Evolutionary conservation across 2,797 vertebrate species (phyloP).

Genomic region (Carapus acus): DNA sequence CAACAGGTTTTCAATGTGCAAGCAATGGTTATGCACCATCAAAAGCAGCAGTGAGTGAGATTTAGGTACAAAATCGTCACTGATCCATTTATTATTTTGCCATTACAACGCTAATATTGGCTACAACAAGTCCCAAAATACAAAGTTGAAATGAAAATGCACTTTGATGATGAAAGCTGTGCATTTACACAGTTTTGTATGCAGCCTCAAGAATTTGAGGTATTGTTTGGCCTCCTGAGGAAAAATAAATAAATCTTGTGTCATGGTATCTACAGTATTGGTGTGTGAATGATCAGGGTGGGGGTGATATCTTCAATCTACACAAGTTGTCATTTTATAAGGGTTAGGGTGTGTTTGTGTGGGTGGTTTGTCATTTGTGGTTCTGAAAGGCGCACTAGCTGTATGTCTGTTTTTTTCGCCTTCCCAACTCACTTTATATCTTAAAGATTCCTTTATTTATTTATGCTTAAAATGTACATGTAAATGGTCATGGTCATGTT

Average conservation of each 20-base stretch:
- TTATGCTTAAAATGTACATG: slow-evolving; percentile 68
- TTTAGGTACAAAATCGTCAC: not conserved
- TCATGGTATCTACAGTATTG: not conserved
- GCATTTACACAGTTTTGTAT: slow-evolving; percentile 43
- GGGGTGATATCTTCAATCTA: slow-evolving; percentile 9
- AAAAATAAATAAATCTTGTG: not conserved
- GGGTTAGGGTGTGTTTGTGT: slow-evolving; percentile 9
- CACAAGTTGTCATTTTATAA: slow-evolving; percentile 14
- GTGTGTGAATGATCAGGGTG: slow-evolving; percentile 18
- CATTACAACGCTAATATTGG: slow-evolving; percentile 12
- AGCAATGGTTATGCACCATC: not conserved
- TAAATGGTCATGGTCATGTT: slow-evolving; percentile 41
- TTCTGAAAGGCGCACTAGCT: slow-evolving; percentile 51
- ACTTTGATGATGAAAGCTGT: slow-evolving; percentile 54
- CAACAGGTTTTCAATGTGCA: too few relatives aligned
- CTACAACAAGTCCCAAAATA: slow-evolving; percentile 8
- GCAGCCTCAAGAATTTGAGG: slow-evolving; percentile 24
- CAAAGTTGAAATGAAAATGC: slow-evolving; percentile 30
- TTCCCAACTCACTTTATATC: not conserved
- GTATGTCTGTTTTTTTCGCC: slow-evolving; percentile 28
- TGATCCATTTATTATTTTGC: slow-evolving; percentile 1
- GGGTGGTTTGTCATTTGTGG: slow-evolving; percentile 21
- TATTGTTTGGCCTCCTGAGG: slow-evolving; percentile 8
- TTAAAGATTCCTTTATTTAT: slow-evolving; percentile 53
- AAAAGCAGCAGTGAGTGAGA: not conserved